Conservation (phyloP, 2,888 invertebrate genomes). For the Cecidostiba fungosa region DNA sequence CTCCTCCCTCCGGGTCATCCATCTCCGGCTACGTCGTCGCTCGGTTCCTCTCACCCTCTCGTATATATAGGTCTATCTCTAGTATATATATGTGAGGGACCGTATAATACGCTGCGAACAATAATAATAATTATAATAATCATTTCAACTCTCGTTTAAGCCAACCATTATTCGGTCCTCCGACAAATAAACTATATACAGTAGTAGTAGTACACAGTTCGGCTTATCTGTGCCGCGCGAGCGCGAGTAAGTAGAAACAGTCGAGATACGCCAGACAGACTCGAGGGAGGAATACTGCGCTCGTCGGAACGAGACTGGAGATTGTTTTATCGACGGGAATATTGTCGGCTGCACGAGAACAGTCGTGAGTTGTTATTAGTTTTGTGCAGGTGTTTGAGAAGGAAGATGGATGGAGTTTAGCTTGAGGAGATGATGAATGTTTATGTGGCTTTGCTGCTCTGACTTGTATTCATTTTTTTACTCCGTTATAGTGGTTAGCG, state of each 20-base stretch:
- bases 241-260: constrained; percentile 61
- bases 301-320: not conserved
- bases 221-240: constrained; percentile 41
- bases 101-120: not conserved
- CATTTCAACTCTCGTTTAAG: too few species aligned
- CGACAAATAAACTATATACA: not conserved
- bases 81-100: too few species aligned
- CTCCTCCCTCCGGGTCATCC: constrained; percentile 36
- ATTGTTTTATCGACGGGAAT: constrained; percentile 36
- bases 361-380: constrained; percentile 6
- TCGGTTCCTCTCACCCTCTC: constrained; percentile 3
- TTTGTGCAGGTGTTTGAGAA: not conserved
- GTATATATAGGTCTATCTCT: too few species aligned
- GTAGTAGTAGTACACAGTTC: constrained; percentile 28
- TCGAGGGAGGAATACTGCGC: not conserved
- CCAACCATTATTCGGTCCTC: not conserved
- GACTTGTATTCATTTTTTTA: too few species aligned
- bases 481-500: too few species aligned
- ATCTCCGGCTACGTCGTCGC: constrained; percentile 52
- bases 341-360: not conserved
- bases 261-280: constrained; percentile 46
- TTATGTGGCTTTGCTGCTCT: not conserved
- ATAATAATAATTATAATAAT: too few species aligned
- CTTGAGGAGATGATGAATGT: not conserved
- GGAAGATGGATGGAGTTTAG: not conserved